phyloP scores from a whole-genome alignment of 2,888 invertebrate species.

The Microchrysa polita region DNA sequence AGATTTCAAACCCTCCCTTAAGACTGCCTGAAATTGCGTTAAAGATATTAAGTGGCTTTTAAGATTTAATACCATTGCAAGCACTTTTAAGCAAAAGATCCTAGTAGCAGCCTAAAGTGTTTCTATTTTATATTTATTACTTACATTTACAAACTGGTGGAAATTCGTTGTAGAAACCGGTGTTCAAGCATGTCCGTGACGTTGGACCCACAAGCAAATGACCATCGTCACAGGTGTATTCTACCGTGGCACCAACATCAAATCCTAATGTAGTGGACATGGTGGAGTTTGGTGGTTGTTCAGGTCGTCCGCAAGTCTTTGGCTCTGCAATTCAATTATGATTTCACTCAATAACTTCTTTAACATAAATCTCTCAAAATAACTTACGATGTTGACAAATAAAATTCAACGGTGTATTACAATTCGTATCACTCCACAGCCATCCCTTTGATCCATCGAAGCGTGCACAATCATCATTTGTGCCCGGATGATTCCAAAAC shows the following conservation, averaged over 20 bases:
- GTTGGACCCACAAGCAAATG: conserved; percentile 88
- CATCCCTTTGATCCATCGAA: conserved; percentile 94
- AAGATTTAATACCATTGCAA: too few relatives aligned
- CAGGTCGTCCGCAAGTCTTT: conserved; percentile 89
- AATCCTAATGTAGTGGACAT: conserved; percentile 79
- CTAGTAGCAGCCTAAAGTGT: too few relatives aligned
- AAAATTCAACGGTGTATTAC: conserved; percentile 83
- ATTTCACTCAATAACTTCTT: not conserved
- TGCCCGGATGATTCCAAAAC: conserved; percentile 90
- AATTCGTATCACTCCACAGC: conserved; percentile 94
- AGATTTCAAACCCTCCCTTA: too few relatives aligned
- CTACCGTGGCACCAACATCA: conserved; percentile 83
- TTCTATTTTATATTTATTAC: too few relatives aligned
- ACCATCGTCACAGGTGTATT: conserved; percentile 86
- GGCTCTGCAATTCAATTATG: conserved; percentile 72
- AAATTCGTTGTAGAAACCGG: conserved; percentile 93
- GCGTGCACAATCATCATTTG: conserved; percentile 84
- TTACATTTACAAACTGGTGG: conserved; percentile 93
- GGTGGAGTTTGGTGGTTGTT: conserved; percentile 92
- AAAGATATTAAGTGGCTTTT: too few relatives aligned
- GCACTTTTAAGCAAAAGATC: too few relatives aligned
- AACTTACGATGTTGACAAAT: conserved; percentile 93
- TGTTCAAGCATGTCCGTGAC: conserved; percentile 84
- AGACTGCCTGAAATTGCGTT: too few relatives aligned
- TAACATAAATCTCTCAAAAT: not conserved